Evolutionary conservation across 2,888 invertebrate species (phyloP).

Genomic region (Rhynchonema sp.): DNA sequence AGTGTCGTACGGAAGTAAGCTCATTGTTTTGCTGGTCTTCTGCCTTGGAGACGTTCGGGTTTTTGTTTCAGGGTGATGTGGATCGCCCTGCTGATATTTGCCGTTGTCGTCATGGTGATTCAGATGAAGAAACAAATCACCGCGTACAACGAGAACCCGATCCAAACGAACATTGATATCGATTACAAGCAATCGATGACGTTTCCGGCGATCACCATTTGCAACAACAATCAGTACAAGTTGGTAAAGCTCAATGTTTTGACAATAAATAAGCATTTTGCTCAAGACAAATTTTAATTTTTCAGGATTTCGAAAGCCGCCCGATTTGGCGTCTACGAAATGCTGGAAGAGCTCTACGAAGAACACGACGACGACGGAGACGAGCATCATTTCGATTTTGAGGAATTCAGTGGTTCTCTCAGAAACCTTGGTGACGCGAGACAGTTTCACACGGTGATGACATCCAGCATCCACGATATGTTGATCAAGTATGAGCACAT

Average conservation of each 20-base stretch:
- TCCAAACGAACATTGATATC: neutral
- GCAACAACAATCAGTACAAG: slow-evolving; percentile 1
- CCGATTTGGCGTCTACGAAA: neutral
- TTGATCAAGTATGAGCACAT: neutral
- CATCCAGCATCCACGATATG: neutral
- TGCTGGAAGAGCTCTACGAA: neutral
- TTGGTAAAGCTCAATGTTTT: too few species aligned
- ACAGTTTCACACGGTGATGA: neutral
- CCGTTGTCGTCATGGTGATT: neutral
- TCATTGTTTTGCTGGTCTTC: neutral
- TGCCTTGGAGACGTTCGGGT: neutral
- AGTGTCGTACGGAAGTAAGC: neutral
- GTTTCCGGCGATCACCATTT: neutral
- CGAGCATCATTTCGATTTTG: neutral
- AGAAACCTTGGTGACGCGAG: neutral
- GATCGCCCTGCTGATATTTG: neutral
- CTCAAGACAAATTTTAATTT: too few species aligned
- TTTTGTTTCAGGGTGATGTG: neutral
- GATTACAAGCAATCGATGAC: neutral
- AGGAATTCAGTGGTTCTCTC: neutral
- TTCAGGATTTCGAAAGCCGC: neutral
- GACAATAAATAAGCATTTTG: too few species aligned
- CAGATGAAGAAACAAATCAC: neutral
- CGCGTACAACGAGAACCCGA: neutral
- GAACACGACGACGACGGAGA: neutral